phyloP scores from a whole-genome alignment of 1,140 invertebrate species.

The Solenopsis invicta region DNA sequence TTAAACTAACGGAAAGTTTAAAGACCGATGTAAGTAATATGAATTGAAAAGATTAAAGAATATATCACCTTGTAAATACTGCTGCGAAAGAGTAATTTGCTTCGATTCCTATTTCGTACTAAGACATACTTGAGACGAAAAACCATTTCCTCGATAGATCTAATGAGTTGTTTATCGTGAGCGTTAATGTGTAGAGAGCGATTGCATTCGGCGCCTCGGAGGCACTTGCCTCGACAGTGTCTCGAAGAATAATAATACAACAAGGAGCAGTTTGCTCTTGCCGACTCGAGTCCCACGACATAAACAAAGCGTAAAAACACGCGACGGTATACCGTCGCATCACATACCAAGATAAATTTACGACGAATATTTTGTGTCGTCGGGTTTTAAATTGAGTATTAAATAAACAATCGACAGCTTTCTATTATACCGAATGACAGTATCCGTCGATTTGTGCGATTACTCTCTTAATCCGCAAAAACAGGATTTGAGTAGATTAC shows the following conservation, averaged over 20 bases:
- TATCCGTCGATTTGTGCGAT: background rate
- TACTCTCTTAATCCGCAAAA: background rate
- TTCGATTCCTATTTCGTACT: background rate
- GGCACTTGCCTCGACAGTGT: background rate
- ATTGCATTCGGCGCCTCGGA: background rate
- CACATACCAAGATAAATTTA: background rate
- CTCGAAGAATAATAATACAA: constrained; percentile 9
- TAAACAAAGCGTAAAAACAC: background rate
- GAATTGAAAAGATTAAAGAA: background rate
- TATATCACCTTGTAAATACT: background rate
- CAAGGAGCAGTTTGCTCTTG: background rate
- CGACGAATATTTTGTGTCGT: background rate
- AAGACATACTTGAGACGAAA: background rate
- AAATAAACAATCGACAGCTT: background rate
- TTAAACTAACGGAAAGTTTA: background rate
- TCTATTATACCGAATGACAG: background rate
- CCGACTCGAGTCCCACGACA: background rate
- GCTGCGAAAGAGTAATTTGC: background rate
- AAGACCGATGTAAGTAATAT: background rate
- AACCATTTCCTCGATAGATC: background rate
- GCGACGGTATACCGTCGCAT: background rate
- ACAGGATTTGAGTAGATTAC: background rate
- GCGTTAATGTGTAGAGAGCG: background rate
- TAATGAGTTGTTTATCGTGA: constrained; percentile 23
- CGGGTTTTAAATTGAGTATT: background rate